These are phyloP conservation scores for Papilio elwesi DNA, from an alignment of 2,888 invertebrate genomes.

Conservation along the genomic window DNA sequence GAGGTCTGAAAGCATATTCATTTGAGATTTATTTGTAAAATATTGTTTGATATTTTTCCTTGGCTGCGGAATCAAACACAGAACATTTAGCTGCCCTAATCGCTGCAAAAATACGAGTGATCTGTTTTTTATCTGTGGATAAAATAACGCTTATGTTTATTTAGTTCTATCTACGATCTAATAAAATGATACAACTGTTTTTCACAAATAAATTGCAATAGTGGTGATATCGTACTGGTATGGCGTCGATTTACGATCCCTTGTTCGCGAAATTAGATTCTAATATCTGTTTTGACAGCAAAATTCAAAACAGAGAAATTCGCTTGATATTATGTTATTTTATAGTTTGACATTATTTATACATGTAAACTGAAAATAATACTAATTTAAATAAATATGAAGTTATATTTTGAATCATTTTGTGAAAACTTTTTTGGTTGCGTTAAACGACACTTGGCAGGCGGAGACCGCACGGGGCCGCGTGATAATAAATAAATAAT, in stretches of 20 bases:
- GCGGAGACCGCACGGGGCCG: no score
- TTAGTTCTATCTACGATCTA: neutral
- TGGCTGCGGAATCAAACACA: no score
- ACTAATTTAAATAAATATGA: neutral
- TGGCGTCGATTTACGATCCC: neutral
- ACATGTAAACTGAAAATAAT: neutral
- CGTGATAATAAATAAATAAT: no score
- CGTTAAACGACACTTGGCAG: no score
- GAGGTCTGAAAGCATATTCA: neutral
- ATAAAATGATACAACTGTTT: conserved; percentile 16
- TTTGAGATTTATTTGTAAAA: neutral
- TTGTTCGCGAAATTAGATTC: conserved; percentile 7
- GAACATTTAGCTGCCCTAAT: no score
- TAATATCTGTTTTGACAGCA: neutral
- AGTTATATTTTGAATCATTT: neutral
- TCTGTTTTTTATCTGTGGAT: conserved; percentile 1
- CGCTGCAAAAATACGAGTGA: neutral
- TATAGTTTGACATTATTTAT: neutral
- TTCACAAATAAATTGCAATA: neutral
- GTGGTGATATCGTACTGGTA: neutral
- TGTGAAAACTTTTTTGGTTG: no score
- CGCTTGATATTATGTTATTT: neutral
- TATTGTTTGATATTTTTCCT: neutral
- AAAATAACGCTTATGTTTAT: conserved; percentile 18
- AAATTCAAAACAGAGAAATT: neutral